Base-by-base conservation (phyloP, 2,888 invertebrate genomes). In the Pimpla rufipes region DNA sequence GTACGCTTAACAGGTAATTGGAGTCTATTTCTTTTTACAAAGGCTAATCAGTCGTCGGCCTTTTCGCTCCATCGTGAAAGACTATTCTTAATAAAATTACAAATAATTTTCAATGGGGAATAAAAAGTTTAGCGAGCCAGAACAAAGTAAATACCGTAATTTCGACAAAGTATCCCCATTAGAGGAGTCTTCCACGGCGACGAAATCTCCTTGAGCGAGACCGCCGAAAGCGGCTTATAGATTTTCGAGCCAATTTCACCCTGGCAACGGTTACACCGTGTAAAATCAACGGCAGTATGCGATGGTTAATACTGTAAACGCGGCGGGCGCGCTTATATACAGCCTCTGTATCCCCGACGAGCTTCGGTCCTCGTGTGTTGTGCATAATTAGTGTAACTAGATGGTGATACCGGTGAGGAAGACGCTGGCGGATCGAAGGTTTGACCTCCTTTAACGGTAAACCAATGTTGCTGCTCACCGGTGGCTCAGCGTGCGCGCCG, bases 361-460 rank as follows among this genome's bases (percentile, higher is more conserved):
- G 35, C 1, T 47, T 1, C n/a, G n/a, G n/a, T 37, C 16, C 18
- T 35, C 16, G 47, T 74, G 47, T 45, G 73, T 47, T 74, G 73
- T 74, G 73, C 73, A 74, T 74, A 74, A 74, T 74, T 74, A 62
- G 62, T 62, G 62, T 45, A 62, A 74, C 45, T 47, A 47, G 73
- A 45, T 7, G 21, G 59, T 18, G 29, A 47, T 47, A 74, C 62
- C 18, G 29, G 2, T 29, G 29, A 29, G 18, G 35, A 74, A 35
- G 29, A 57, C 10, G 29, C 59, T 18, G 5, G 18, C 8, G 42
- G 47, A 62, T 74, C 73, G 73, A 74, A 74, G 62, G 59, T 62
- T 47, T 74, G 73, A 74, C 73, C 73, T 74, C 62, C 73, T 74
- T 74, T 74, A 62, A 47, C 45, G 47, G 73, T 74, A 59, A 45